Evolutionary conservation across 1,140 invertebrate species (phyloP), one percentile per base, ranked within the genome.

Genomic region (Lepidurus apus): DNA sequence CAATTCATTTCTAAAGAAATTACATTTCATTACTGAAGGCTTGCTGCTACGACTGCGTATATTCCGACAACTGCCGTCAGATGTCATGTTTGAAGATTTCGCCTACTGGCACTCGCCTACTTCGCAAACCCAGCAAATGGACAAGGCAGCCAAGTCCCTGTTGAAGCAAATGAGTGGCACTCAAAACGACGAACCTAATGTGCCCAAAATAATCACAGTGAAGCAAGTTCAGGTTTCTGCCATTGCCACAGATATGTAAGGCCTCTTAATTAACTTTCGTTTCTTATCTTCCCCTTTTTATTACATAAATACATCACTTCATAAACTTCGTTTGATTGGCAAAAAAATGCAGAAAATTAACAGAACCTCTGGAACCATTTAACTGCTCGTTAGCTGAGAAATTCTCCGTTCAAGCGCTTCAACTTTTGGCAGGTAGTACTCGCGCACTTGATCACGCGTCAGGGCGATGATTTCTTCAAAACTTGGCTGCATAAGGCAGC

Each of bases 41-140:
- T 65, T 65, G 21, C 17, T 65, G 7, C 17, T 65, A 21, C 53
- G 53, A 65, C 53, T 65, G 6, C 53, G 53, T 1, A 17, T 65
- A n/a, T 65, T 65, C 13, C 53, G 53, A 17, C 53, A 65, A 65
- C 21, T 65, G 53, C 53, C 53, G 13, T 17, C 53, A 1, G 53
- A 65, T 17, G 53, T 65, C 21, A 65, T 65, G 53, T 65, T 65
- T 65, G 53, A 65, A 21, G 53, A 65, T 65, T 65, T 65, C 21
- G 53, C 53, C 17, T 65, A 65, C 1, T 65, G 53, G 53, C 21
- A 13, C 0, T 65, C 53, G 17, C 53, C 53, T 65, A 21, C 1
- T 17, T 17, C 9, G 0, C 53, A 65, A 21, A 65, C 53, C 0
- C n/a, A 65, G 3, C 53, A 65, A 65, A 65, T 65, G 53, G 53